These are phyloP conservation scores for Psophia crepitans DNA, from an alignment of 2,113 vertebrate genomes.

Conservation along the genomic window DNA sequence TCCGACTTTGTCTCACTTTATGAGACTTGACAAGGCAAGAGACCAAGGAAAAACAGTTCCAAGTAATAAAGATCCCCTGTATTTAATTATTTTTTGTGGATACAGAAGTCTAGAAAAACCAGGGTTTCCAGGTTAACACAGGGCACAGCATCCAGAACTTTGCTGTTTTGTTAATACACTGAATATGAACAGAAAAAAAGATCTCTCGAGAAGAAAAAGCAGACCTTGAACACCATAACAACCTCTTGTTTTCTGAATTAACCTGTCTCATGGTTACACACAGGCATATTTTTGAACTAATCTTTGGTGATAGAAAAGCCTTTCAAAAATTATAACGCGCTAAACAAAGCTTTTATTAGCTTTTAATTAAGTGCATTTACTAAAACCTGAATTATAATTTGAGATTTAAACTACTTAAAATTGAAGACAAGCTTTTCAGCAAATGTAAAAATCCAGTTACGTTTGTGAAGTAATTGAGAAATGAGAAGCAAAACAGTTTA, in stretches of 20 bases:
- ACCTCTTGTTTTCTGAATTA: background rate
- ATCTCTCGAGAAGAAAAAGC: background rate
- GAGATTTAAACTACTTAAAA: background rate
- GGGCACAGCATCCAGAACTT: background rate
- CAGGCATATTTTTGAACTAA: background rate
- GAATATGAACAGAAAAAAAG: background rate
- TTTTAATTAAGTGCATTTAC: background rate
- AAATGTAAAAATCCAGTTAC: background rate
- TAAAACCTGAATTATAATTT: background rate
- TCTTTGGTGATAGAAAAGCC: background rate
- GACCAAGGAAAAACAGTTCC: background rate
- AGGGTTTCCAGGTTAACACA: background rate
- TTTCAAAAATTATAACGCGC: background rate
- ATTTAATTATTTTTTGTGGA: background rate
- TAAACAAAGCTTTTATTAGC: background rate
- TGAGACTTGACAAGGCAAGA: background rate
- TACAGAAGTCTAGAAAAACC: background rate
- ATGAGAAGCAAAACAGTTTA: fast-evolving
- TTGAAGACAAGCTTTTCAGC: background rate
- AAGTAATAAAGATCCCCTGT: background rate
- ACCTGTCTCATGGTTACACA: background rate
- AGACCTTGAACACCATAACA: background rate
- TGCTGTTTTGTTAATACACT: background rate
- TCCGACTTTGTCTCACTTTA: background rate
- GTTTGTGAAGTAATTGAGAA: background rate